Evolutionary conservation across 2,797 vertebrate genomes (phyloP).

Genomic region (Acanthurus tractus): DNA sequence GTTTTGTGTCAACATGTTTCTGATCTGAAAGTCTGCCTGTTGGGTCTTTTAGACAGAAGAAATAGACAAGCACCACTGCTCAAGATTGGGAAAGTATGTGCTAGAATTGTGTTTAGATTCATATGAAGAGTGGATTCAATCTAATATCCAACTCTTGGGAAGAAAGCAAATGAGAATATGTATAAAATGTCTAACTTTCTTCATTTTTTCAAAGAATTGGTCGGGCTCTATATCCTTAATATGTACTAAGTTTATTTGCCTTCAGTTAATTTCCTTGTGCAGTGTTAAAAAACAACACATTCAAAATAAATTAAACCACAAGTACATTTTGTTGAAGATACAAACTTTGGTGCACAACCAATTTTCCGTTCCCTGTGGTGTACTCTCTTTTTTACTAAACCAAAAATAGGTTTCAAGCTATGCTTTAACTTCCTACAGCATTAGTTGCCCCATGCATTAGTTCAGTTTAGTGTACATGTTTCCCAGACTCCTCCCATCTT

Average conservation of each 20-base stretch:
- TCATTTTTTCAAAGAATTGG: neutral
- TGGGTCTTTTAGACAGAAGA: conserved; percentile 6
- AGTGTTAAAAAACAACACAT: conserved; percentile 36
- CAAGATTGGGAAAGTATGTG: neutral
- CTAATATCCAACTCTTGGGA: neutral
- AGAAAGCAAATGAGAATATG: neutral
- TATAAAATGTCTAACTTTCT: neutral
- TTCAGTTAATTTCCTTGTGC: conserved; percentile 28
- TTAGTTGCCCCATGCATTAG: neutral
- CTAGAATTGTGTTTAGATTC: neutral
- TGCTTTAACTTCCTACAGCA: too few species aligned
- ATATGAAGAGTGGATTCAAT: neutral
- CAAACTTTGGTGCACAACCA: conserved; percentile 24
- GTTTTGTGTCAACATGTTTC: conserved; percentile 37
- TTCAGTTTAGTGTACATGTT: conserved; percentile 9
- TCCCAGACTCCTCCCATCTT: conserved; percentile 4
- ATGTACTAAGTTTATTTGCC: conserved; percentile 31
- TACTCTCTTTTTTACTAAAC: conserved; percentile 1
- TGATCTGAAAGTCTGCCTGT: conserved; percentile 14
- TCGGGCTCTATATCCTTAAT: conserved; percentile 30
- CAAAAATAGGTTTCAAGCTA: neutral
- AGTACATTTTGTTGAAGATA: conserved; percentile 20
- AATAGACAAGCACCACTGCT: conserved; percentile 17
- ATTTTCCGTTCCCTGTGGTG: conserved; percentile 10
- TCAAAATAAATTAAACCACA: conserved; percentile 32